phyloP scores from a whole-genome alignment of 2,888 invertebrate species.

The Meandrusa payeni region DNA sequence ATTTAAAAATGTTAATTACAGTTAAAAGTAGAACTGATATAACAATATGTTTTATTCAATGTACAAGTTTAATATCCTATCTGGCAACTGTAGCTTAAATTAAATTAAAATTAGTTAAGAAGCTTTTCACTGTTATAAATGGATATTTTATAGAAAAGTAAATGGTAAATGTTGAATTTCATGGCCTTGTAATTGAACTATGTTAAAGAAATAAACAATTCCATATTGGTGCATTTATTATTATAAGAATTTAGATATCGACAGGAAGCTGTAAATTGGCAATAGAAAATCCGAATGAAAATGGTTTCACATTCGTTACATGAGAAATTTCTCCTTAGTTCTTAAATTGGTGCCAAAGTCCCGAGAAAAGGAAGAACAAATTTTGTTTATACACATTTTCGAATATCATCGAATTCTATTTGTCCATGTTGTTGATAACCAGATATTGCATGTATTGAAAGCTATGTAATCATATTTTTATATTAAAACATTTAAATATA shows the following conservation, averaged over 20 bases:
- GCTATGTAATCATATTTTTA: constrained; percentile 39
- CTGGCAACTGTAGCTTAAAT: too few species aligned
- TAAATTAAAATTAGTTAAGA: too few species aligned
- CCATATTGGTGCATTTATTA: constrained; percentile 39
- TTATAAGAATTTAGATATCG: constrained; percentile 25
- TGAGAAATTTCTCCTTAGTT: constrained; percentile 32
- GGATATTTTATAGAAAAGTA: too few species aligned
- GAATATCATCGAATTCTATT: constrained; percentile 23
- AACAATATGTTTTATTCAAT: too few species aligned
- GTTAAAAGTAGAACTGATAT: too few species aligned
- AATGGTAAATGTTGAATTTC: too few species aligned
- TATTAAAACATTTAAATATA: constrained; percentile 28
- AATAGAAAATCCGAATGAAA: background rate
- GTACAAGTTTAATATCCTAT: too few species aligned
- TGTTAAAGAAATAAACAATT: constrained; percentile 11
- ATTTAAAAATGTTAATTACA: too few species aligned
- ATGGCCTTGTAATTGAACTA: constrained; percentile 5
- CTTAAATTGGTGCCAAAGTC: constrained; percentile 67
- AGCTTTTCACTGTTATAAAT: too few species aligned
- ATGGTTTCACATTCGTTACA: background rate
- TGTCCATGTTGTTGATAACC: constrained; percentile 21
- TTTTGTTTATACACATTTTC: constrained; percentile 21
- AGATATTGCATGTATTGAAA: constrained; percentile 21
- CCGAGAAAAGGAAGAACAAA: constrained; percentile 28
- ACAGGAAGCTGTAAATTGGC: background rate